Evolutionary conservation across 2,888 invertebrate species (phyloP).

Genomic region (Caenorhabditis sp.): DNA sequence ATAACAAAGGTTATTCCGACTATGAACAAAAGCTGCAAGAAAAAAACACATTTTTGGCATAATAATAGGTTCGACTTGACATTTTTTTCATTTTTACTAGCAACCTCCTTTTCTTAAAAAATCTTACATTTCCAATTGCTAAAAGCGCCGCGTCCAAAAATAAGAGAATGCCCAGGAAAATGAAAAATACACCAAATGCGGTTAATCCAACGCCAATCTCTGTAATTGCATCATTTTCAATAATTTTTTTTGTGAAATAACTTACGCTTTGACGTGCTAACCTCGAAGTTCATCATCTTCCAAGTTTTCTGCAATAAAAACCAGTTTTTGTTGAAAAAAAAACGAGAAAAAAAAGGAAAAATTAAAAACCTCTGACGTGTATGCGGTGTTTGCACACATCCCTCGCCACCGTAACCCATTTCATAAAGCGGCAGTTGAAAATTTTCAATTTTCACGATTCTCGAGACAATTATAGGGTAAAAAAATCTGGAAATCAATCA

Average conservation of each 20-base stretch:
- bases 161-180: slow-evolving; percentile 89
- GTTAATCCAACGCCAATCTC: slow-evolving; percentile 95
- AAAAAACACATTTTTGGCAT: slow-evolving; percentile 14
- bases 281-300: slow-evolving; percentile 60
- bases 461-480: not conserved
- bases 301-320: not conserved
- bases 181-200: slow-evolving; percentile 91
- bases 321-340: not conserved
- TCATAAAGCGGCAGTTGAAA: not conserved
- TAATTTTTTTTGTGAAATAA: no score
- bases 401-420: not conserved
- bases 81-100: not conserved
- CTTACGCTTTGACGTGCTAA: slow-evolving; percentile 62
- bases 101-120: slow-evolving; percentile 67
- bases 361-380: not conserved
- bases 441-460: not conserved
- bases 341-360: not conserved
- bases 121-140: slow-evolving; percentile 97
- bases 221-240: slow-evolving; percentile 67
- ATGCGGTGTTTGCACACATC: not conserved
- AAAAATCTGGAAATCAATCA: no score
- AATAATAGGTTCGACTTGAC: not conserved
- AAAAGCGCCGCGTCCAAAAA: slow-evolving; percentile 95
- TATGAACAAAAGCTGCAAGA: slow-evolving; percentile 89
- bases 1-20: slow-evolving; percentile 93